A percentile compares a stretch with the other conserved stretches of the same genome.
Conservation (phyloP, 1,140 invertebrate genomes). For the Anagrus nilaparvatae region DNA sequence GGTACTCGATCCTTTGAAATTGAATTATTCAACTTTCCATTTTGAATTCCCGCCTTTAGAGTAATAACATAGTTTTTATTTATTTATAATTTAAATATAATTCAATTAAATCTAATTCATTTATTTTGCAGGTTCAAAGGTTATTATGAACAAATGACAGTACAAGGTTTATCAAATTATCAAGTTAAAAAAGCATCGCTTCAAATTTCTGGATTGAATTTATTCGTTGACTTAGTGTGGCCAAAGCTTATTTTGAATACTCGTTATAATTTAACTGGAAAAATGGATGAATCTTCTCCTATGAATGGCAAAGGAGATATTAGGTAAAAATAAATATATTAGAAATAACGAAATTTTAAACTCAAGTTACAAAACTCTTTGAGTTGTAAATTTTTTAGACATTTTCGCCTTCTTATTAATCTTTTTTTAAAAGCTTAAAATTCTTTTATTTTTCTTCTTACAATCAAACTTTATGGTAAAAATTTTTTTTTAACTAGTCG, state of each 20-base stretch:
- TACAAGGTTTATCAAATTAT: constrained; percentile 13
- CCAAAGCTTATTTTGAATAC: constrained; percentile 4
- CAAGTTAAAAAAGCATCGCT: constrained; percentile 9
- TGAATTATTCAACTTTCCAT: not conserved
- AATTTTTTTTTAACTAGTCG: too few relatives aligned
- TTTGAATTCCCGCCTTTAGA: not conserved
- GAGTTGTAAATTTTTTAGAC: too few relatives aligned
- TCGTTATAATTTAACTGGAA: constrained; percentile 1
- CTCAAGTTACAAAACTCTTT: too few relatives aligned
- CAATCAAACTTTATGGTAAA: too few relatives aligned
- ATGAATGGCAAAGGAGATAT: constrained; percentile 12
- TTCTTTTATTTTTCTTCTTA: too few relatives aligned
- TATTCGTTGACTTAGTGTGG: constrained; percentile 11
- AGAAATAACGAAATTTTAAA: too few relatives aligned
- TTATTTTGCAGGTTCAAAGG: not conserved
- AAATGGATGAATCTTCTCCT: not conserved
- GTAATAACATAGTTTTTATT: not conserved
- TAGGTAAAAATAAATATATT: too few relatives aligned
- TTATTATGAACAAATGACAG: not conserved
- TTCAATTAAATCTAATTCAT: not conserved
- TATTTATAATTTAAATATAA: not conserved
- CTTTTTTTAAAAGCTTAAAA: too few relatives aligned
- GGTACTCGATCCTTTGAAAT: constrained; percentile 9
- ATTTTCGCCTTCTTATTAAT: too few relatives aligned
- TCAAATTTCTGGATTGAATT: constrained; percentile 7